Percentiles rank a stretch among this genome's conserved stretches.
Conservation (phyloP, 1,140 invertebrate species). For the Dreissena rostriformis region DNA sequence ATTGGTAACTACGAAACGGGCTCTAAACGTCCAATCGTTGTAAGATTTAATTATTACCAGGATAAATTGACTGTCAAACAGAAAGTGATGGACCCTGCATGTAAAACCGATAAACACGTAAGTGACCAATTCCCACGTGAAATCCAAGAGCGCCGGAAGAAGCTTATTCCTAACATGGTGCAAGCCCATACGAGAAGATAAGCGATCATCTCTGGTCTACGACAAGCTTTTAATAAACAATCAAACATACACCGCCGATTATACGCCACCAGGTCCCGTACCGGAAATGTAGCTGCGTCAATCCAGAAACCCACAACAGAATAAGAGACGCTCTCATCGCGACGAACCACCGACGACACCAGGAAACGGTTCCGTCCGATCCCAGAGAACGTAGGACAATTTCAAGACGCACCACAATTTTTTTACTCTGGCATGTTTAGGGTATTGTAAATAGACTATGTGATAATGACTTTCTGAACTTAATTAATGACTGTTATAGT, state of each 20-base stretch:
- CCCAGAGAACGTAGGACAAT: not conserved
- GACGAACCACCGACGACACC: not conserved
- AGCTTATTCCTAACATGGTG: not conserved
- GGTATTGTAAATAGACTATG: conserved; percentile 3
- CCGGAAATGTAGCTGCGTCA: not conserved
- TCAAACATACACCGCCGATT: not conserved
- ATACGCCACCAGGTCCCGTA: not conserved
- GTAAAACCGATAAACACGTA: not conserved
- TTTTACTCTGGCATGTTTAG: conserved; percentile 13
- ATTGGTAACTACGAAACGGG: not conserved
- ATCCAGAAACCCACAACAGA: not conserved
- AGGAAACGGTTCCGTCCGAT: not conserved
- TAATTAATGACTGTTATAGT: not conserved
- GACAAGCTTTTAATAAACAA: conserved; percentile 1
- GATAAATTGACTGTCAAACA: conserved; percentile 22
- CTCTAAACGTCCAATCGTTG: conserved; percentile 20
- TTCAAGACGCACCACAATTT: not conserved
- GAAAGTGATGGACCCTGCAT: not conserved
- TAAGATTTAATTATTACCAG: conserved; percentile 10
- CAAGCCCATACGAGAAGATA: not conserved
- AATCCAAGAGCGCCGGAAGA: not conserved
- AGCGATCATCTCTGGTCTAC: not conserved
- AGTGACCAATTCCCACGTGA: conserved; percentile 16
- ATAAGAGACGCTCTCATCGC: not conserved
- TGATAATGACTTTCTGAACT: conserved; percentile 9